A percentile compares a stretch with the other conserved stretches of the same genome.
These are phyloP conservation scores for Eupithecia centaureata DNA, from an alignment of 2,888 invertebrate species.

Conservation along the genomic window DNA sequence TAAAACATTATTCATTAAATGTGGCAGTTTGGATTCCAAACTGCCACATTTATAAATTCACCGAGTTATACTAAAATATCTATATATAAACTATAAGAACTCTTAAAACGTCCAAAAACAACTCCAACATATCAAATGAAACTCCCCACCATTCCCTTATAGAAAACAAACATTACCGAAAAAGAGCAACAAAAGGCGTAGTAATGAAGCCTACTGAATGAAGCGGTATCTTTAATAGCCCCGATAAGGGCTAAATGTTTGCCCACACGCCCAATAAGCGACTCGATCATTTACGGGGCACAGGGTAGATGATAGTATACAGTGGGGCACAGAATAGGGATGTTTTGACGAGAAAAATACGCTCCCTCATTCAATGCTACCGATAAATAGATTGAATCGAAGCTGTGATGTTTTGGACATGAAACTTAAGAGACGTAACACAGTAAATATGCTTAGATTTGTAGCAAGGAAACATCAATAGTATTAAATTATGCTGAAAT, in stretches of 20 bases:
- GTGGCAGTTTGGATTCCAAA: too few species aligned
- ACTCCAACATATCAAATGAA: not conserved
- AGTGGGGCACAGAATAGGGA: constrained; percentile 45
- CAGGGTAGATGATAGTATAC: not conserved
- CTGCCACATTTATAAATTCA: too few species aligned
- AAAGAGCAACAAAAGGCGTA: constrained; percentile 33
- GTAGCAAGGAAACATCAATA: too few species aligned
- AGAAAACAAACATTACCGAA: constrained; percentile 34
- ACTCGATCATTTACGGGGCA: constrained; percentile 74
- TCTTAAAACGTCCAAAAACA: not conserved
- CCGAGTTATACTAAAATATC: too few species aligned
- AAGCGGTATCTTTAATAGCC: constrained; percentile 83
- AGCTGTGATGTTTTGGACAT: not conserved
- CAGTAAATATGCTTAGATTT: too few species aligned
- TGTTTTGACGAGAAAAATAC: constrained; percentile 65
- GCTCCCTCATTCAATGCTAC: constrained; percentile 29
- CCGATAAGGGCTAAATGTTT: constrained; percentile 83
- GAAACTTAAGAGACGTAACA: not conserved
- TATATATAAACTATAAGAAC: not conserved
- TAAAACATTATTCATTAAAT: too few species aligned
- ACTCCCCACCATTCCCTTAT: constrained; percentile 15
- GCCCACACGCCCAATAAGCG: constrained; percentile 83
- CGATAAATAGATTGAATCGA: constrained; percentile 27
- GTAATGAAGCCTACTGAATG: constrained; percentile 63
- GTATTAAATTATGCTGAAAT: too few species aligned